Evolutionary conservation across 2,888 invertebrate genomes (phyloP), one percentile per base, ranked within the genome.

Genomic region (Lepetodrilus schrolli): DNA sequence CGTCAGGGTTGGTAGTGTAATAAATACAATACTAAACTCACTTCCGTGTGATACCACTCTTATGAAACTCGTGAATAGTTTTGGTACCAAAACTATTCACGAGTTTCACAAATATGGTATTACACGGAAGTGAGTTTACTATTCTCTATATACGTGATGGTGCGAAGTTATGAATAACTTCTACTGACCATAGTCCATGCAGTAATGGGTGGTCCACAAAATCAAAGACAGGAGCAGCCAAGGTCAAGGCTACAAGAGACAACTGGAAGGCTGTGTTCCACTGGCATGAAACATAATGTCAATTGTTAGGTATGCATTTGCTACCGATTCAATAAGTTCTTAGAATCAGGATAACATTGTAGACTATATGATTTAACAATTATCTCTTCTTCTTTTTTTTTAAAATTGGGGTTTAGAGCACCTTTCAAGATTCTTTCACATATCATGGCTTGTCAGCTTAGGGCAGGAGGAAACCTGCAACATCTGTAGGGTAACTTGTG

Each of bases 201-300:
- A 98, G 91, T 21, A 93, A 91, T 1, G 95, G 93, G 90, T 97
- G 96, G 85, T 95, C 95, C 2, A 95, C 93, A 91, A 94, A 97
- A 72, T 94, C 93, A 91, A 97, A 96, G 48, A 98, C 95, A 0
- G 98, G 97, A 13, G 98, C 96, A 10, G 96, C 96, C 51, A 99
- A 91, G 13, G 97, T 95, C 0, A 95, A 93, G 48, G 96, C 96
- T 72, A 97, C 95, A 78, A 98, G 92, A 50, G 94, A 90, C 65
- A 99, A 92, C 91, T 99, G 98, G 34, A 99, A 92, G 4, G 94
- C 95, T 5, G 98, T 99, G 90, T 99, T 99, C 1, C 90, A 78
- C 92, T 92, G 83, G 30, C 82, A 79, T 70, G 68, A 70, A 74
- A 70, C 1, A 66, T 30, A 13, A 37, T 37, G 17, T 58, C 0